Conservation (phyloP, 2,888 invertebrate species). For the Thalpophila matura region DNA sequence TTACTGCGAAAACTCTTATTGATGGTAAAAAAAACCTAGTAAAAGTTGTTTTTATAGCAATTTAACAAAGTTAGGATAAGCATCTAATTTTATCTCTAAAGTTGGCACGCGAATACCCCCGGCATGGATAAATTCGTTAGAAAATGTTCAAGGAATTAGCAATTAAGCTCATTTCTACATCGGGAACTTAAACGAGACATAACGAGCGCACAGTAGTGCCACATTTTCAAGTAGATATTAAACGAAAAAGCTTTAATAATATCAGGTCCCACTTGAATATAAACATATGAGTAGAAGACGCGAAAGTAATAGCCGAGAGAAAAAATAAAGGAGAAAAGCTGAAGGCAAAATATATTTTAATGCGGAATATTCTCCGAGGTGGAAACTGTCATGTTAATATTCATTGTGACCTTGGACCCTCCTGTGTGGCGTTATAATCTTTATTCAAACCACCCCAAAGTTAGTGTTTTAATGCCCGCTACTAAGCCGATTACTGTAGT, state of each 20-base stretch:
- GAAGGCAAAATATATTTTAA: slow-evolving; percentile 53
- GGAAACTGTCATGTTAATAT: slow-evolving; percentile 58
- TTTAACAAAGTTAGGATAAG: slow-evolving; percentile 7
- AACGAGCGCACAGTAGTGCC: slow-evolving; percentile 19
- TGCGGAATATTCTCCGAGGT: slow-evolving; percentile 51
- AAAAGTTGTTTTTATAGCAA: not conserved
- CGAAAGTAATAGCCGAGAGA: slow-evolving; percentile 43
- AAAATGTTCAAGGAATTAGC: slow-evolving; percentile 41
- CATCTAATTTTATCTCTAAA: slow-evolving; percentile 21
- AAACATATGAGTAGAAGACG: slow-evolving; percentile 43
- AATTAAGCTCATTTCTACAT: slow-evolving; percentile 44
- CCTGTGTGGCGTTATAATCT: slow-evolving; percentile 40
- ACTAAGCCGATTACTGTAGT: slow-evolving; percentile 31
- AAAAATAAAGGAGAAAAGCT: slow-evolving; percentile 41
- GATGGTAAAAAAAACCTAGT: not conserved
- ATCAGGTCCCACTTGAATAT: slow-evolving; percentile 36
- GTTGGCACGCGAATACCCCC: slow-evolving; percentile 22
- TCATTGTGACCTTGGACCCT: slow-evolving; percentile 56
- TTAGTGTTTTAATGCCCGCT: slow-evolving; percentile 43
- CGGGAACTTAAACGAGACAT: slow-evolving; percentile 31
- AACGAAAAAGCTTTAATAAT: slow-evolving; percentile 43
- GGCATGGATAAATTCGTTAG: slow-evolving; percentile 41
- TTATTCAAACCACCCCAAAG: slow-evolving; percentile 42
- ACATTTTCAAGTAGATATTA: slow-evolving; percentile 21
- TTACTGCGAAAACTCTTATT: not conserved